Evolutionary conservation across 1,140 invertebrate species (phyloP).

Genomic region (fruit fly (Drosophila melanogaster)): DNA sequence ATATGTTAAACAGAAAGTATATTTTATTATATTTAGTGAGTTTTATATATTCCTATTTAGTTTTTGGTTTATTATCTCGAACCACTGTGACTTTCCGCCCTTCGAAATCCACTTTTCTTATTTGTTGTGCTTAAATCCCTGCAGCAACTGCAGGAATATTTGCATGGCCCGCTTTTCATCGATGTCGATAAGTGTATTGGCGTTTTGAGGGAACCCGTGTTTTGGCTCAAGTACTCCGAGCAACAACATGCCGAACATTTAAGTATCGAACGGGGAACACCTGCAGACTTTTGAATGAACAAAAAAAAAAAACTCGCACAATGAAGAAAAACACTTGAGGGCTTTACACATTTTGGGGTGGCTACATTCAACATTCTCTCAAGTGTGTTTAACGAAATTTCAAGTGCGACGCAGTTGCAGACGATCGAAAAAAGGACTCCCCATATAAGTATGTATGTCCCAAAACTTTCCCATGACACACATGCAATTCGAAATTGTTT

Average conservation of each 20-base stretch:
- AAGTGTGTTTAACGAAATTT: conserved; percentile 70
- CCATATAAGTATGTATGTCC: conserved; percentile 9
- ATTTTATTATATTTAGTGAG: not conserved
- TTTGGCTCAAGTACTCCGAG: conserved; percentile 69
- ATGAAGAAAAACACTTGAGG: conserved; percentile 66
- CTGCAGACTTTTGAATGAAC: conserved; percentile 76
- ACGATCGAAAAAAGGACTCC: conserved; percentile 23
- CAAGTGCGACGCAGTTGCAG: conserved; percentile 65
- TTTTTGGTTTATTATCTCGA: not conserved
- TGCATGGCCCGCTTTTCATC: conserved; percentile 71
- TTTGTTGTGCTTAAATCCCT: conserved; percentile 69
- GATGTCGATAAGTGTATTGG: conserved; percentile 73
- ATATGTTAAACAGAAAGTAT: too few species aligned
- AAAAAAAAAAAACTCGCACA: conserved; percentile 17
- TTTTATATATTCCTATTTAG: not conserved
- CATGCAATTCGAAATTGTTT: conserved; percentile 79
- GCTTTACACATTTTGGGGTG: conserved; percentile 72
- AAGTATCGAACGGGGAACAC: conserved; percentile 69
- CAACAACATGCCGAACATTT: conserved; percentile 41
- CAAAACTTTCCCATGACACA: conserved; percentile 73
- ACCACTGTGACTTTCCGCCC: conserved; percentile 40
- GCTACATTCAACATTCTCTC: conserved; percentile 44
- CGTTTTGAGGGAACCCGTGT: conserved; percentile 64
- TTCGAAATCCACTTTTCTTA: conserved; percentile 44
- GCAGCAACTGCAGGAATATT: conserved; percentile 73